phyloP scores from a whole-genome alignment of 2,113 vertebrate genomes.

The Lycaon pictus region DNA sequence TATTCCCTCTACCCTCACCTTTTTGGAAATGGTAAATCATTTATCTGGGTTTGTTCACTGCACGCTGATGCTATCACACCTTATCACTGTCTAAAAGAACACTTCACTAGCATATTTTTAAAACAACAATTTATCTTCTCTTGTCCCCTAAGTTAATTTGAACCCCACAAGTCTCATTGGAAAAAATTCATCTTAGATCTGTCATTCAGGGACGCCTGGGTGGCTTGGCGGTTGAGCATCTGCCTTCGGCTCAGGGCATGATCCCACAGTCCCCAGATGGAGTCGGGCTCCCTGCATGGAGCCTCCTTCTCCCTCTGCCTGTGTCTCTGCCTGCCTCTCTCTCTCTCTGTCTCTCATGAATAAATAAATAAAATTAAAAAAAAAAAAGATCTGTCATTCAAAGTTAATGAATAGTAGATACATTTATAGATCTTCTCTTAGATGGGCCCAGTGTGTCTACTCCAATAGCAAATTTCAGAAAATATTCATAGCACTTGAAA shows the following conservation, averaged over 20 bases:
- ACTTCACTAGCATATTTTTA: constrained; percentile 80
- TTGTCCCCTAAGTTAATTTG: constrained; percentile 80
- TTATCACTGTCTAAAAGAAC: constrained; percentile 75
- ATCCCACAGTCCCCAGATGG: no score
- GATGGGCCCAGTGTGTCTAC: background rate
- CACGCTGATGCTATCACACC: constrained; percentile 79
- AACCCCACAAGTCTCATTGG: constrained; percentile 72
- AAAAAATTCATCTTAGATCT: constrained; percentile 65
- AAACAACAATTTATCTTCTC: constrained; percentile 83
- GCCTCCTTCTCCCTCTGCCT: no score
- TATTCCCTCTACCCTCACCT: constrained; percentile 79
- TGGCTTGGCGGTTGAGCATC: no score
- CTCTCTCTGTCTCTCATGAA: no score
- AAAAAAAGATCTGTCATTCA: constrained; percentile 56
- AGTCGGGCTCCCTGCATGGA: no score
- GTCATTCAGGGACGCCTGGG: constrained; percentile 17
- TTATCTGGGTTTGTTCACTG: constrained; percentile 85
- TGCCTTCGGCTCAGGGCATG: no score
- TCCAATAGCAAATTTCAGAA: constrained; percentile 31
- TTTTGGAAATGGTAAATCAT: constrained; percentile 86
- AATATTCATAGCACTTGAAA: background rate
- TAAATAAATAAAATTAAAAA: no score
- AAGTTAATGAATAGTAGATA: constrained; percentile 65
- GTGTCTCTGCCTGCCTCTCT: no score
- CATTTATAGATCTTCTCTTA: constrained; percentile 54